Conservation (phyloP, 2,113 vertebrate species). For the Callipepla squamata region DNA sequence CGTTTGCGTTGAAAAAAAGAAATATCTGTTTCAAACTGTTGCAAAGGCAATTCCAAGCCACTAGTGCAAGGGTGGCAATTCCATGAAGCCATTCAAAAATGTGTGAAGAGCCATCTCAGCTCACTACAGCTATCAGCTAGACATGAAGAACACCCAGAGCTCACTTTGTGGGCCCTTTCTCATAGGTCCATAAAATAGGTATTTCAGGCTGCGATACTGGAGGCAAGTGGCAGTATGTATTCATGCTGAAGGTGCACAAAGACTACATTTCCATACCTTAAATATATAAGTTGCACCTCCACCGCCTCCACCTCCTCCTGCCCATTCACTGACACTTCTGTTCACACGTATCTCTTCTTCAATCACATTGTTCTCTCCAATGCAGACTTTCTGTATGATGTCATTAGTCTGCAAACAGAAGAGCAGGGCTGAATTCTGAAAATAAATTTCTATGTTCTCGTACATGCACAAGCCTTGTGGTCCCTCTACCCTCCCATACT, state of each 20-base stretch:
- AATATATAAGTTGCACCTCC: constrained; percentile 96
- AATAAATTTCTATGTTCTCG: background rate
- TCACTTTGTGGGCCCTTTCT: background rate
- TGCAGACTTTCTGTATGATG: constrained; percentile 88
- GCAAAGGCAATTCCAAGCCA: background rate
- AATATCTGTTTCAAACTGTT: background rate
- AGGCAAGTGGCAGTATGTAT: background rate
- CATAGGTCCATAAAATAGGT: background rate
- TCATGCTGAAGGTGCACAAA: background rate
- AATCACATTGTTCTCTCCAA: constrained; percentile 88
- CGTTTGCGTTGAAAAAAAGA: background rate
- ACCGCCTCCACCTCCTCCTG: constrained; percentile 94
- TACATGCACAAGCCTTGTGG: fast-evolving
- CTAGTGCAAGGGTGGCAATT: background rate
- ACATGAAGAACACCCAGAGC: background rate
- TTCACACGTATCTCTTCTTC: constrained; percentile 88
- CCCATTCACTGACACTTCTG: constrained; percentile 84
- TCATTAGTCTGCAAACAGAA: constrained; percentile 80
- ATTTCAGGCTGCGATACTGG: background rate
- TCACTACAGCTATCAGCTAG: background rate
- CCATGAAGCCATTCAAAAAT: background rate
- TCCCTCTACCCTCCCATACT: background rate
- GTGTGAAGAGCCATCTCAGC: background rate
- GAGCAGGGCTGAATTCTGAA: background rate
- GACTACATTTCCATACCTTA: constrained; percentile 82